Evolutionary conservation across 2,113 vertebrate species (phyloP).

Genomic region (Brachyhypopomus gauderio): DNA sequence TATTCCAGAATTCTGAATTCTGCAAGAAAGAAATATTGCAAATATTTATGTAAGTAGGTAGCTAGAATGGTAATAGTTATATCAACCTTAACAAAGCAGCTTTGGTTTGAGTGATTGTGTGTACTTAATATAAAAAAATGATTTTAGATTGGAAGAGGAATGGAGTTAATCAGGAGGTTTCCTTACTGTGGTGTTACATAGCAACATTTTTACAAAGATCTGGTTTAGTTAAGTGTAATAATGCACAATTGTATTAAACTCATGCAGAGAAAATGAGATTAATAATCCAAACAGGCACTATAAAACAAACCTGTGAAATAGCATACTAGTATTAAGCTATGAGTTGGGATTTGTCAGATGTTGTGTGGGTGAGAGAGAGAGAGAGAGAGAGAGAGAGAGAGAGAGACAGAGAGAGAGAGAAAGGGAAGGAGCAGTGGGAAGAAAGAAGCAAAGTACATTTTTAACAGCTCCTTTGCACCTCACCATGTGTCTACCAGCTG

Average conservation of each 20-base stretch:
- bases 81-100: too few relatives aligned
- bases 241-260: not conserved
- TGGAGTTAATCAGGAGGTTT: too few relatives aligned
- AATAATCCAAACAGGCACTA: not conserved
- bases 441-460: constrained; percentile 40
- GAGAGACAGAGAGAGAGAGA: constrained; percentile 4
- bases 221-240: not conserved
- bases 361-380: not conserved
- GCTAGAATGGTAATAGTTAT: too few relatives aligned
- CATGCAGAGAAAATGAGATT: not conserved
- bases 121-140: too few relatives aligned
- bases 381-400: constrained; percentile 9
- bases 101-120: too few relatives aligned
- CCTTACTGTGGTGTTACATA: too few relatives aligned
- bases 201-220: too few relatives aligned
- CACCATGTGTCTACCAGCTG: constrained; percentile 68
- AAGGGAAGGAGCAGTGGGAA: not conserved
- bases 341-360: constrained; percentile 10
- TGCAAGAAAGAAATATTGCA: too few relatives aligned
- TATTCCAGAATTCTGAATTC: too few relatives aligned
- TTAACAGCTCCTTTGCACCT: constrained; percentile 34
- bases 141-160: too few relatives aligned
- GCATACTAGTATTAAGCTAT: not conserved
- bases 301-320: constrained; percentile 3
- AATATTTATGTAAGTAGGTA: too few relatives aligned